Base-by-base conservation (phyloP, 64 coral and sea anemone genomes). In the Hydrozoanthus tunicans region DNA sequence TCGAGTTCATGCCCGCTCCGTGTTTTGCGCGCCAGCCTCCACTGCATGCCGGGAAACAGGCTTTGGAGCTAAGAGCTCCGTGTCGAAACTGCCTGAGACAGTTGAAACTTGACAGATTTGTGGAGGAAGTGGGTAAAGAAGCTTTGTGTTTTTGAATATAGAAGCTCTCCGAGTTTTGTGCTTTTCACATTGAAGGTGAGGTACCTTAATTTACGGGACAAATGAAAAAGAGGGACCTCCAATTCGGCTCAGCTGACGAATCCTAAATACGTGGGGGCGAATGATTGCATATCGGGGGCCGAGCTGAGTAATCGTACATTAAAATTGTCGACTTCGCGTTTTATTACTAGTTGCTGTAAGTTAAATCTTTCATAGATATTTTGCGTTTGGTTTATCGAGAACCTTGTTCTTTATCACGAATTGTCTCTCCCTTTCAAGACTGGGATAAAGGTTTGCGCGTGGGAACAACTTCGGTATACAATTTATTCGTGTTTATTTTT, bases 141-240 rank as follows among this genome's bases (percentile, higher is more conserved):
- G 15, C 61, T 72, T 88, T 51, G 10, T 6, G 54, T 74, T 73
- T 75, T 74, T 6, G 73, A 12, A 14, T 88, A 4, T 57, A 23
- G 84, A 61, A 74, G 84, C 55, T 56, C 59, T 74, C 24, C 3
- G n/a, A 74, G 55, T 59, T 23, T 73, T 10, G n/a, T 32, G 54
- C 24, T 86, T 74, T 73, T 70, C 56, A 52, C 67, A 17, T 73
- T 73, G 6, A 88, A 88, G 84, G 84, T 88, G 84, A 88, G 84
- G 23, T 58, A 70, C 25, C 5, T 75, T 88, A 70, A 8, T 88
- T 88, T 88, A 88, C 12, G 25, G 84, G 68, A 88, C 84, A 73
- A 73, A n/a, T 58, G 24, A 73, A 88, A 27, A 24, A 70, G 51
- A 24, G 20, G 69, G 54, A 59, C 3, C 68, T 88, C 56, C 4